Base-by-base conservation (phyloP, 2,888 invertebrate genomes). In the Amiota mariae region DNA sequence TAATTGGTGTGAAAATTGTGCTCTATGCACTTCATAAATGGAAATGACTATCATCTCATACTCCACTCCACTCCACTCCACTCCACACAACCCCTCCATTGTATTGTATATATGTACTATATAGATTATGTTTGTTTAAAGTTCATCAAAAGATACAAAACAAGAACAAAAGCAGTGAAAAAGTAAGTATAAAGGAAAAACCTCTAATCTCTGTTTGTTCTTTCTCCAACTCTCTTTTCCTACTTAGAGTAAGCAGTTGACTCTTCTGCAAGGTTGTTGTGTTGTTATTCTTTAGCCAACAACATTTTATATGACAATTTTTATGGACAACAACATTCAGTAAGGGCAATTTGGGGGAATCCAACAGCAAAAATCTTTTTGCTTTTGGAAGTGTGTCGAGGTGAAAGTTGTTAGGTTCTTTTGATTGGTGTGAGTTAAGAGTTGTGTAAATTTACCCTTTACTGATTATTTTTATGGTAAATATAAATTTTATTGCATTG, bases 1-100 rank as follows among this genome's bases (percentile, higher is more conserved):
- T 83, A 72, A 72, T 68, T 59, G 68, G 67, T 68, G 51, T 68
- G 54, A 68, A 68, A 68, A 68, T 68, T 68, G 36, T 36, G 51
- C n/a, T 68, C 63, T 59, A 59, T 59, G 59, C 59, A 59, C 36
- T 36, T 36, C 36, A 36, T 36, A 36, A 36, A 36, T 36, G 36
- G 8, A 36, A 36, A 36, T 36, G 36, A 36, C 36, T 36, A 36
- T 36, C 36, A 2, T 36, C 36, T 36, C 36, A n/a, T 3, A 24
- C 36, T 36, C 36, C 36, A 36, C 36, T 36, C 12, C 54, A 54
- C n/a, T n/a, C 54, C 12, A n/a, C 63, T 46, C 2, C 63, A 12
- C 46, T n/a, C 36, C 8, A 11, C 67, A 36, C 24, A 54, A 9
- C 8, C 59, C 10, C n/a, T 59, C 11, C 11, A 12, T 51, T 9